These are phyloP conservation scores for Coregonus ussuriensis DNA, from an alignment of 2,797 vertebrate species.

Conservation along the genomic window DNA sequence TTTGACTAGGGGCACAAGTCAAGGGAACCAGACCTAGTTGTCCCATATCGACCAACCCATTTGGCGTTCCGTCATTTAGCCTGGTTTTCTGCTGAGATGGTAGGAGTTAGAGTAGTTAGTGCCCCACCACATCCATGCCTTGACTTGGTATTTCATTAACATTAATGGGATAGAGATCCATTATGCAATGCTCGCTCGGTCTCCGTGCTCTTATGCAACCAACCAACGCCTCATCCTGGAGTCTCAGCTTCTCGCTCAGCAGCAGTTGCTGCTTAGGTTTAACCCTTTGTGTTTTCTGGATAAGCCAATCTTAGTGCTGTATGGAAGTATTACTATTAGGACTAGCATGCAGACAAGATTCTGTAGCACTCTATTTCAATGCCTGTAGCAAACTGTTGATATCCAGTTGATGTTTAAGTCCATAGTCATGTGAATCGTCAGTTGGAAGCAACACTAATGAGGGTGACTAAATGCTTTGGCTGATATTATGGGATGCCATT, in stretches of 20 bases:
- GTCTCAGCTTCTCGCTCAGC: constrained; percentile 44
- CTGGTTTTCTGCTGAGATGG: neutral
- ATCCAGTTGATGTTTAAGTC: neutral
- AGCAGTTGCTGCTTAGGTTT: constrained; percentile 38
- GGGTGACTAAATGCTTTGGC: neutral
- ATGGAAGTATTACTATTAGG: neutral
- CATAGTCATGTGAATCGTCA: neutral
- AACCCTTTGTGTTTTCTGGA: constrained; percentile 22
- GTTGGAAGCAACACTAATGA: neutral
- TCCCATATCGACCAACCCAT: neutral
- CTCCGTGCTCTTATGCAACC: constrained; percentile 54
- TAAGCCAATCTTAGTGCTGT: neutral
- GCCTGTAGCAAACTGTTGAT: neutral
- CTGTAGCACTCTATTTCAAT: neutral
- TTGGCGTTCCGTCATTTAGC: neutral
- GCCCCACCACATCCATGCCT: neutral
- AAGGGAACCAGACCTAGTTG: neutral
- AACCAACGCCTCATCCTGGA: constrained; percentile 26
- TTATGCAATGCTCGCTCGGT: constrained; percentile 59
- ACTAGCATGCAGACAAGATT: neutral
- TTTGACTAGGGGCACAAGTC: neutral
- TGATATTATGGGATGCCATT: neutral
- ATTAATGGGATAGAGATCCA: constrained; percentile 72
- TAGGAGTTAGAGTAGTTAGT: neutral
- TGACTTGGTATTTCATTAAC: constrained; percentile 59